These are phyloP conservation scores for Bombus superbus DNA, from an alignment of 1,140 invertebrate genomes.

Conservation along the genomic window DNA sequence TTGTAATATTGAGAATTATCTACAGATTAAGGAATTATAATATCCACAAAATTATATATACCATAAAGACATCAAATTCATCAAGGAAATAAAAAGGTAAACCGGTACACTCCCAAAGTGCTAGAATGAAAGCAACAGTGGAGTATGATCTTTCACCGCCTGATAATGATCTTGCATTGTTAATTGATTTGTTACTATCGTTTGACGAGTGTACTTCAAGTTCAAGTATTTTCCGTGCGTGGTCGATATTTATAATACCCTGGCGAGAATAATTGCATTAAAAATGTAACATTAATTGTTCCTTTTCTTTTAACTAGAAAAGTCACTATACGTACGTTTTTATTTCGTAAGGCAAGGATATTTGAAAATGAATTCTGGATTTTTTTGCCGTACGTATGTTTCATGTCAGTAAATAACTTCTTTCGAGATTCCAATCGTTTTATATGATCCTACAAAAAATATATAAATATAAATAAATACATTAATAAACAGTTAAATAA, in stretches of 20 bases:
- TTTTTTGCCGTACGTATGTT: conserved; percentile 77
- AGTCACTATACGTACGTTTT: conserved; percentile 74
- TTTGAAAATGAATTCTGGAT: conserved; percentile 82
- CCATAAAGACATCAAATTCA: conserved; percentile 99
- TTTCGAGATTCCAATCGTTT: conserved; percentile 74
- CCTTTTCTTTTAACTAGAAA: background rate
- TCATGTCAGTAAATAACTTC: conserved; percentile 77
- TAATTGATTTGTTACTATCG: conserved; percentile 67
- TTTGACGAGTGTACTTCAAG: conserved; percentile 85
- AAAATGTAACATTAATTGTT: background rate
- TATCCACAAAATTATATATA: conserved; percentile 72
- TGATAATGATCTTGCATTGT: conserved; percentile 87
- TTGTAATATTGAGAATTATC: background rate
- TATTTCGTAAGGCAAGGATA: conserved; percentile 81
- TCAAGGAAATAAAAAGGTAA: conserved; percentile 98
- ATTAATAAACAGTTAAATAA: background rate
- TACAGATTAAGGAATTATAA: conserved; percentile 5
- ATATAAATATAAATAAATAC: conserved; percentile 22
- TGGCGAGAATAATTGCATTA: conserved; percentile 69
- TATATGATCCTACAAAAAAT: conserved; percentile 75
- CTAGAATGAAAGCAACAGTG: conserved; percentile 96
- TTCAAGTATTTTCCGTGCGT: conserved; percentile 83
- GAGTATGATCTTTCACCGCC: conserved; percentile 98
- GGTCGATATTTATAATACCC: conserved; percentile 86
- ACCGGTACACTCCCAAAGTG: conserved; percentile 95